Conservation (phyloP, 2,113 vertebrate species). For the Serilophus lunatus region DNA sequence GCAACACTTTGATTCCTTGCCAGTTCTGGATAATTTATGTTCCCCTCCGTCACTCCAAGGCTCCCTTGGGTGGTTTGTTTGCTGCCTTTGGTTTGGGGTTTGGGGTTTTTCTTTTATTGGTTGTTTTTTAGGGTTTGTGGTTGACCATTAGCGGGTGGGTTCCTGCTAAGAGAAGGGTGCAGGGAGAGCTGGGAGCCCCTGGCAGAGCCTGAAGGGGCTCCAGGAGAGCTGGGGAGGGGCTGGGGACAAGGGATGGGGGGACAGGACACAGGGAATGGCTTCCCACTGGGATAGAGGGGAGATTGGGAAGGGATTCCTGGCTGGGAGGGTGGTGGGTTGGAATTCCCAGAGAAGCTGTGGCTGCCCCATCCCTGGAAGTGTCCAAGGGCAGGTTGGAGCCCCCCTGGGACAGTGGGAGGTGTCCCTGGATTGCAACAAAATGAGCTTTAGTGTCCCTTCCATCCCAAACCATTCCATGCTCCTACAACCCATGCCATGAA, state of each 20-base stretch:
- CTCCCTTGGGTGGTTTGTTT: neutral
- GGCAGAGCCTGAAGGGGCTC: neutral
- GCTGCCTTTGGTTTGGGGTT: neutral
- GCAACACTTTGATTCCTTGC: slow-evolving; percentile 71
- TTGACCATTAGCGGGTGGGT: neutral
- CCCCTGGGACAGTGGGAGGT: neutral
- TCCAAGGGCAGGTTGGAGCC: neutral
- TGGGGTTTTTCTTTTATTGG: neutral
- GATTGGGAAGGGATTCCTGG: neutral
- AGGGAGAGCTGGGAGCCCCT: neutral
- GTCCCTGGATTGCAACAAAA: neutral
- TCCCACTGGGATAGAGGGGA: neutral
- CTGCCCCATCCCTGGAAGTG: neutral
- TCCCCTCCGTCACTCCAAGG: slow-evolving; percentile 25
- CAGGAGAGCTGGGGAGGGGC: neutral
- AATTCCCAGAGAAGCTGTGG: neutral
- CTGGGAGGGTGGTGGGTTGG: neutral
- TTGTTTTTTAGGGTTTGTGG: neutral
- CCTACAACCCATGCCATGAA: no score
- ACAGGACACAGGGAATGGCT: neutral
- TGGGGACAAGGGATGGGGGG: neutral
- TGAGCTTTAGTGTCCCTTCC: neutral
- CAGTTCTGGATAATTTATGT: slow-evolving; percentile 68
- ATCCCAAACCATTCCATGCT: neutral
- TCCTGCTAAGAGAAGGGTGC: neutral